Conservation (phyloP, 2,797 vertebrate genomes). For the Lagodon rhomboides region DNA sequence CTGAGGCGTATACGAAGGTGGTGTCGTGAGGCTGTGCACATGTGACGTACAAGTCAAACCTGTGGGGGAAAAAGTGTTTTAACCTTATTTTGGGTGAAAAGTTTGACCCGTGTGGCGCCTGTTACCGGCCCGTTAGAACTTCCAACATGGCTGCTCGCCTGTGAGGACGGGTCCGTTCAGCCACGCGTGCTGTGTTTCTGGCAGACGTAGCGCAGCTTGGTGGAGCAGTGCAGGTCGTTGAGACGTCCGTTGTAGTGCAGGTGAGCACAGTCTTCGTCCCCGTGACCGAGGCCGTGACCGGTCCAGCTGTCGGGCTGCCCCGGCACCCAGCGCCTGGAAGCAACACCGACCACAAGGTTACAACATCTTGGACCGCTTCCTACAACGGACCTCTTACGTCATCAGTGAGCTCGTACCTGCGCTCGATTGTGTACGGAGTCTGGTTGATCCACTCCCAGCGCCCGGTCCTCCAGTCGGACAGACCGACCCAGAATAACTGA, state of each 20-base stretch:
- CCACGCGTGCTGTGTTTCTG: slow-evolving; percentile 51
- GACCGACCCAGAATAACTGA: slow-evolving; percentile 80
- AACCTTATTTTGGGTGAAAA: no score
- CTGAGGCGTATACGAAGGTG: no score
- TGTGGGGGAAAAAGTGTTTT: no score
- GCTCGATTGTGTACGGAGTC: slow-evolving; percentile 67
- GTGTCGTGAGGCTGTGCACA: no score
- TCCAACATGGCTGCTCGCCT: no score
- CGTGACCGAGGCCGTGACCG: slow-evolving; percentile 54
- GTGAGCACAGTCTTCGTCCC: slow-evolving; percentile 84
- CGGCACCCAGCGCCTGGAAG: slow-evolving; percentile 77
- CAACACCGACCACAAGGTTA: background rate
- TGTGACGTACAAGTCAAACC: no score
- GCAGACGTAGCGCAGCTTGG: slow-evolving; percentile 76
- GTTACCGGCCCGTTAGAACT: no score
- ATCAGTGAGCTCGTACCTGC: background rate
- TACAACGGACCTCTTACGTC: no score
- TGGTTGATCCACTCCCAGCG: slow-evolving; percentile 88
- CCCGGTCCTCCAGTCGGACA: slow-evolving; percentile 76
- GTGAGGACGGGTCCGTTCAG: background rate
- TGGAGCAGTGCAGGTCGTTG: slow-evolving; percentile 82
- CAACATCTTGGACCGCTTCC: no score
- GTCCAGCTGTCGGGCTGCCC: slow-evolving; percentile 82
- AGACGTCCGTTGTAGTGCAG: slow-evolving; percentile 66
- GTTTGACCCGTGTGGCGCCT: no score